Evolutionary conservation across 2,797 vertebrate species (phyloP).

Genomic region (Eidolon dupreanum): DNA sequence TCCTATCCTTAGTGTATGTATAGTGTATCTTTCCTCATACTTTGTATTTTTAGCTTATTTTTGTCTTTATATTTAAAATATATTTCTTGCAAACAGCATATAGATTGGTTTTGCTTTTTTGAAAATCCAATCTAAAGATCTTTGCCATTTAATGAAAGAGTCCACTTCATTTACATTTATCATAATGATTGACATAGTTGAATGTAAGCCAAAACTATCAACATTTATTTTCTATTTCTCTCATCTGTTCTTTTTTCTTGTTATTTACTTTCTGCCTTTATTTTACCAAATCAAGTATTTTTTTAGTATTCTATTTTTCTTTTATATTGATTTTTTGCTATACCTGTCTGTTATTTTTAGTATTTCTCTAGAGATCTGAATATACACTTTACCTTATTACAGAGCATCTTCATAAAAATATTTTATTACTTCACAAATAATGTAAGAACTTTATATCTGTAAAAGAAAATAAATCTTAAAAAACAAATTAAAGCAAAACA

Average conservation of each 20-base stretch:
- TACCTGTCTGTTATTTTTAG: background rate
- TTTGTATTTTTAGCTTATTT: background rate
- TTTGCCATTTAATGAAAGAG: background rate
- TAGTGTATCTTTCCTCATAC: background rate
- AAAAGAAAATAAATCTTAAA: background rate
- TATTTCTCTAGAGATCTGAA: background rate
- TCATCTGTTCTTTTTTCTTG: background rate
- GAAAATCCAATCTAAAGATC: background rate
- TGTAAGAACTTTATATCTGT: background rate
- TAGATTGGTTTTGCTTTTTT: background rate
- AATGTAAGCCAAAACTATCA: background rate
- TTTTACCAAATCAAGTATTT: background rate
- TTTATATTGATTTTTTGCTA: background rate
- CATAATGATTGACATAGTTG: background rate
- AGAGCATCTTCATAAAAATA: background rate
- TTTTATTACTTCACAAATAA: conserved; percentile 1
- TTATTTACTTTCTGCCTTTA: background rate
- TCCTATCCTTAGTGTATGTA: background rate
- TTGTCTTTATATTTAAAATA: background rate
- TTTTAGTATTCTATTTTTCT: background rate
- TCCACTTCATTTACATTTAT: background rate
- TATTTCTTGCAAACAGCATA: background rate
- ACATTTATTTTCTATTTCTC: background rate
- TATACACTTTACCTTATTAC: background rate
- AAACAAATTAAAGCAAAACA: background rate